phyloP scores from a whole-genome alignment of 2,113 vertebrate genomes.

The Alexandromys fortis region DNA sequence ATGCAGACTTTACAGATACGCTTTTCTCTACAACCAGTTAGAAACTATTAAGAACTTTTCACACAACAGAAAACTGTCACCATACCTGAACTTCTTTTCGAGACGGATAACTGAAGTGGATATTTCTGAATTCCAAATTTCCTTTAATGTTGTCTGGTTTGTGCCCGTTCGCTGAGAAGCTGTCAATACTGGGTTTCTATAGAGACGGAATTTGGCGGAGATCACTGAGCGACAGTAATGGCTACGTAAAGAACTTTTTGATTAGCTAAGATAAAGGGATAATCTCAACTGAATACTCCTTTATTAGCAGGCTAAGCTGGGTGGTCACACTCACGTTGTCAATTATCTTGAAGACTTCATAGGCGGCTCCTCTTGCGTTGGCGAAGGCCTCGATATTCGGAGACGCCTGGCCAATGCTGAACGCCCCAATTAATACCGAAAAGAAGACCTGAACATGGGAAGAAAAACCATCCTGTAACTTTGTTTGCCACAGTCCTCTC shows the following conservation, averaged over 20 bases:
- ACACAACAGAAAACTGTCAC: background rate
- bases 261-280: background rate
- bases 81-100: conserved; percentile 88
- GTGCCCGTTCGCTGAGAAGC: conserved; percentile 87
- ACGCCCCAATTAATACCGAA: conserved; percentile 85
- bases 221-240: background rate
- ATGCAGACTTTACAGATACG: background rate
- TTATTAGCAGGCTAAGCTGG: background rate
- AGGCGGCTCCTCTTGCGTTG: conserved; percentile 90
- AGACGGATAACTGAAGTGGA: conserved; percentile 91
- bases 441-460: conserved; percentile 87
- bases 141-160: conserved; percentile 88
- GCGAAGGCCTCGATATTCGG: conserved; percentile 89
- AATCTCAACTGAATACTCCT: background rate
- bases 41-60: background rate
- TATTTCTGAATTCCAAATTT: conserved; percentile 90
- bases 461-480: background rate
- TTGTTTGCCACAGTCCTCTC: background rate
- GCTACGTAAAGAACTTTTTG: background rate
- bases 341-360: conserved; percentile 89
- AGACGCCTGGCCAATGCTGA: conserved; percentile 87
- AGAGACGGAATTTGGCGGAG: conserved; percentile 42
- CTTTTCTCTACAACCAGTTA: background rate
- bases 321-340: conserved; percentile 84
- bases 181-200: conserved; percentile 86